A percentile compares a stretch with the other conserved stretches of the same genome.
These are phyloP conservation scores for Monopterus albus DNA, from an alignment of 2,113 vertebrate genomes.

Conservation along the genomic window DNA sequence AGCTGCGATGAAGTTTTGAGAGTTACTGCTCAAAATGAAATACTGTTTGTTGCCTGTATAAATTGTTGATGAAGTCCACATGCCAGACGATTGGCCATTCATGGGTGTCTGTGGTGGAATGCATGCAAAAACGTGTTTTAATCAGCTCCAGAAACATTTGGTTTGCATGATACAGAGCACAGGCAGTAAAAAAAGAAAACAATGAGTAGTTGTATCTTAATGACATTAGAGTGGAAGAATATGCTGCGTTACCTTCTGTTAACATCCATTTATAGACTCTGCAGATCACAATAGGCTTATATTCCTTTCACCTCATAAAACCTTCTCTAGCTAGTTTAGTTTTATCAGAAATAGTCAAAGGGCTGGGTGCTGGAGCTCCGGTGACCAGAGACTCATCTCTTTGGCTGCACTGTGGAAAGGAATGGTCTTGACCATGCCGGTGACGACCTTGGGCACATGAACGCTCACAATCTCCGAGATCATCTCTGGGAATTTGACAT, in stretches of 20 bases:
- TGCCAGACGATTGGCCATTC: conserved; percentile 20
- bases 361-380: not conserved
- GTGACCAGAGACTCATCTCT: not conserved
- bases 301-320: conserved; percentile 24
- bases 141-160: conserved; percentile 44
- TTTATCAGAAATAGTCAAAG: not conserved
- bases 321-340: not conserved
- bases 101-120: conserved; percentile 27
- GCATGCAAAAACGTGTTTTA: conserved; percentile 50
- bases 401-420: conserved; percentile 89
- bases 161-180: conserved; percentile 35
- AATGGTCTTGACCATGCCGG: conserved; percentile 94
- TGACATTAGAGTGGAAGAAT: conserved; percentile 58
- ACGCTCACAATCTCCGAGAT: conserved; percentile 97
- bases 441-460: conserved; percentile 96
- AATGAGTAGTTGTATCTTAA: conserved; percentile 48
- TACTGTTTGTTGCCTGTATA: not conserved
- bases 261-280: conserved; percentile 2
- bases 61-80: conserved; percentile 20
- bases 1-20: not conserved
- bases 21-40: not conserved
- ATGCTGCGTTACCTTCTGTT: conserved; percentile 29
- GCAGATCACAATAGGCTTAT: not conserved
- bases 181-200: conserved; percentile 52
- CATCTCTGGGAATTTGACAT: conserved; percentile 96